Evolutionary conservation across 2,797 vertebrate genomes (phyloP).

Genomic region (Smutsia gigantea): DNA sequence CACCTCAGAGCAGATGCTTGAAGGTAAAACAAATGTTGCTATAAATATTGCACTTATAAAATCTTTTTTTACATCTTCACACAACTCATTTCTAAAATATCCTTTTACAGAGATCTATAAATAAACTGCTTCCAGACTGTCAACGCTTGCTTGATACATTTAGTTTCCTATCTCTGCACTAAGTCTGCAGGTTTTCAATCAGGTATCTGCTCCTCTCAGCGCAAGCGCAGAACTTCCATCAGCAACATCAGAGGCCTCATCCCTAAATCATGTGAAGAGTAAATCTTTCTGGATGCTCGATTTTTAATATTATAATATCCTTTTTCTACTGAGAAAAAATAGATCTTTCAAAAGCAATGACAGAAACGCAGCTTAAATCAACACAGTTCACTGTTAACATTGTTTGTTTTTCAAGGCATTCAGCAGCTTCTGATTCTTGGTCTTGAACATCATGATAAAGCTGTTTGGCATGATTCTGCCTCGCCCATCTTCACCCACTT

Average conservation of each 20-base stretch:
- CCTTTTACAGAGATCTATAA: conserved; percentile 81
- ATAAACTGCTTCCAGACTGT: conserved; percentile 80
- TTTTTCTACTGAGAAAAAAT: conserved; percentile 55
- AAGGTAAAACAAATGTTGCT: conserved; percentile 80
- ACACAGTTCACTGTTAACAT: conserved; percentile 88
- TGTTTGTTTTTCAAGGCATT: conserved; percentile 93
- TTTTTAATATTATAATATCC: conserved; percentile 42
- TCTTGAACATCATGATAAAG: conserved; percentile 95
- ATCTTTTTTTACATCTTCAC: conserved; percentile 82
- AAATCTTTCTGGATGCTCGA: conserved; percentile 47
- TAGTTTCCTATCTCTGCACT: conserved; percentile 45
- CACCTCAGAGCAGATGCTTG: conserved; percentile 73
- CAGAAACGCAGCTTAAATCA: conserved; percentile 38
- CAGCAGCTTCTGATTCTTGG: conserved; percentile 95
- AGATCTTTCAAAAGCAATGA: conserved; percentile 63
- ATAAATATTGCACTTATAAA: conserved; percentile 90
- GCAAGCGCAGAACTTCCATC: neutral
- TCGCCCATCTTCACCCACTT: conserved; percentile 94
- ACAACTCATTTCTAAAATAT: conserved; percentile 80
- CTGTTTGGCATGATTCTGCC: conserved; percentile 95
- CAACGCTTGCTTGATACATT: conserved; percentile 65
- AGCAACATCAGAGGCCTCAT: neutral
- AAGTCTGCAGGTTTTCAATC: neutral
- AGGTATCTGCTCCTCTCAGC: neutral
- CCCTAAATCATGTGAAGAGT: neutral